Evolutionary conservation across 1,140 invertebrate species (phyloP).

Genomic region (Acyrthosiphon pisum): DNA sequence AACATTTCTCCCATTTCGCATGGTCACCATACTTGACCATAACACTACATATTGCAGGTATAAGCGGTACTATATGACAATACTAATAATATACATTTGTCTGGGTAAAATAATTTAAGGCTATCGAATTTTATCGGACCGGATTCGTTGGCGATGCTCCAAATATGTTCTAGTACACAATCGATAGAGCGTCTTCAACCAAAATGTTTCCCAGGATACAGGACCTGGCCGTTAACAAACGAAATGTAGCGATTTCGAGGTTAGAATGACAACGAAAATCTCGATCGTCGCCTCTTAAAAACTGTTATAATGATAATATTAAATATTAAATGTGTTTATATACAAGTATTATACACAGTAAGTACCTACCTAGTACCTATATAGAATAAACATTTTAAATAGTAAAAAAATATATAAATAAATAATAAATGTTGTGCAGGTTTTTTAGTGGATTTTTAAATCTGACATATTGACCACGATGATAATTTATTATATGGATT

Average conservation of each 20-base stretch:
- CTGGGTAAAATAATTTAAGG: neutral
- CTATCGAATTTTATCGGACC: neutral
- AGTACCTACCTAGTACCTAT: neutral
- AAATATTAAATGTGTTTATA: neutral
- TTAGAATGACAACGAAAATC: neutral
- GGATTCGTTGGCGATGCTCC: neutral
- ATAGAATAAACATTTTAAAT: neutral
- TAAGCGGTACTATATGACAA: neutral
- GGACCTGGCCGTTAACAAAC: neutral
- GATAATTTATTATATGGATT: neutral
- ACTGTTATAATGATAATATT: neutral
- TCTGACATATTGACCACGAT: neutral
- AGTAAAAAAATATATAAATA: neutral
- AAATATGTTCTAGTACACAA: neutral
- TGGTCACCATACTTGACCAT: neutral
- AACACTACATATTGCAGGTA: neutral
- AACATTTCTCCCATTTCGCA: neutral
- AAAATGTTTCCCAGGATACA: neutral
- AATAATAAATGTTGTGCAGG: neutral
- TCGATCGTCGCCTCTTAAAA: neutral
- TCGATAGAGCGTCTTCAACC: conserved; percentile 14
- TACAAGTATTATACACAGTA: neutral
- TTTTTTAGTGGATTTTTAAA: neutral
- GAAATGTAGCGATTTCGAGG: neutral
- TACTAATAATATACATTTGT: neutral